Conservation (phyloP, 1,140 invertebrate species). For the Lysiphlebus fabarum region DNA sequence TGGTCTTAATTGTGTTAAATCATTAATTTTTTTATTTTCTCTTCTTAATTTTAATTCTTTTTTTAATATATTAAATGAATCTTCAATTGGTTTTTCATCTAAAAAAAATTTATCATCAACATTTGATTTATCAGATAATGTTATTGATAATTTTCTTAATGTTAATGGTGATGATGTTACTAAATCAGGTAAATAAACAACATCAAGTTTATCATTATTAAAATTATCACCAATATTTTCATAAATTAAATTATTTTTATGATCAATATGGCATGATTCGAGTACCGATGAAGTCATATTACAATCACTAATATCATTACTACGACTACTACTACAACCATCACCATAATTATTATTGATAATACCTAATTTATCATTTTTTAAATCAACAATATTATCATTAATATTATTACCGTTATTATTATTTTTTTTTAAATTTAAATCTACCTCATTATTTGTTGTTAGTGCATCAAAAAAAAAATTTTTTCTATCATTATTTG, state of each 20-base stretch:
- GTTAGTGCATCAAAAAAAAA: slow-evolving; percentile 18
- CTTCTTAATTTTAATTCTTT: slow-evolving; percentile 43
- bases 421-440: slow-evolving; percentile 10
- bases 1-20: slow-evolving; percentile 36
- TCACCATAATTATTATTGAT: slow-evolving; percentile 7
- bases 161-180: slow-evolving; percentile 41
- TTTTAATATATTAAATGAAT: slow-evolving; percentile 42
- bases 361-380: not conserved
- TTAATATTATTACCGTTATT: slow-evolving; percentile 5
- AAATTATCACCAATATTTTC: slow-evolving; percentile 10
- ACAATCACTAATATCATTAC: slow-evolving; percentile 20
- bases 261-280: slow-evolving; percentile 19
- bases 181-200: slow-evolving; percentile 41
- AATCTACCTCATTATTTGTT: slow-evolving; percentile 21
- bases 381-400: not conserved
- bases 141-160: slow-evolving; percentile 30
- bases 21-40: slow-evolving; percentile 37
- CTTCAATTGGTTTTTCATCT: slow-evolving; percentile 8
- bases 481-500: slow-evolving; percentile 12
- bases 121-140: slow-evolving; percentile 13
- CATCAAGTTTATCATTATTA: slow-evolving; percentile 13
- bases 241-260: not conserved
- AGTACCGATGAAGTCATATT: slow-evolving; percentile 21
- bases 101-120: slow-evolving; percentile 4
- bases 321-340: slow-evolving; percentile 19